Conservation (phyloP, 2,888 invertebrate species). For the Temnothorax ravouxi region DNA sequence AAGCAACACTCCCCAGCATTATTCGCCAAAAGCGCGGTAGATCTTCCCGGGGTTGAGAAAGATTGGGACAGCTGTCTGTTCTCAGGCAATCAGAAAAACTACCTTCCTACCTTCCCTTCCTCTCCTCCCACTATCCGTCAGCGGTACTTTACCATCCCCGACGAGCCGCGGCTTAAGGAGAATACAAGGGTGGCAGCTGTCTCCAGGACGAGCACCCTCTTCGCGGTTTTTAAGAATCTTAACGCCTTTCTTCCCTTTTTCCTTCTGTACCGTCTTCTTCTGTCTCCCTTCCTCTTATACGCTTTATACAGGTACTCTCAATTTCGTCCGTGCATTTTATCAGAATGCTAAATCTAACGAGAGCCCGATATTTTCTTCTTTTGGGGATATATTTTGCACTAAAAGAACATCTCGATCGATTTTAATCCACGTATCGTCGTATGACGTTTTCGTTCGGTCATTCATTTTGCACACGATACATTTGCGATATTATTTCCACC, state of each 20-base stretch:
- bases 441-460: neutral
- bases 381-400: neutral
- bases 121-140: slow-evolving; percentile 62
- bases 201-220: slow-evolving; percentile 71
- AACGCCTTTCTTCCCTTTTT: slow-evolving; percentile 75
- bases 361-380: neutral
- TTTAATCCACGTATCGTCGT: neutral
- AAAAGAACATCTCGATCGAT: neutral
- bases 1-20: slow-evolving; percentile 75
- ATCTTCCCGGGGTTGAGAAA: slow-evolving; percentile 72
- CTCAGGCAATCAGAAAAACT: slow-evolving; percentile 86
- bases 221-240: slow-evolving; percentile 82
- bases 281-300: slow-evolving; percentile 53
- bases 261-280: slow-evolving; percentile 22
- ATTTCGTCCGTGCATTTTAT: slow-evolving; percentile 78
- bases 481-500: neutral
- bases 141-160: slow-evolving; percentile 61
- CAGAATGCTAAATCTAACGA: slow-evolving; percentile 70
- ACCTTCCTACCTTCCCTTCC: slow-evolving; percentile 71
- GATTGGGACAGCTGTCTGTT: slow-evolving; percentile 85
- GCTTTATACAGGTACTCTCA: slow-evolving; percentile 64
- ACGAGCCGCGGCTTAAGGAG: slow-evolving; percentile 74
- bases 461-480: slow-evolving; percentile 48
- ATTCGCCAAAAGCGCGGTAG: slow-evolving; percentile 74
- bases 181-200: slow-evolving; percentile 72